Percentiles rank a stretch among this genome's conserved stretches.
These are phyloP conservation scores for Eulemur albifrons DNA, from an alignment of 2,797 vertebrate species.

Conservation along the genomic window DNA sequence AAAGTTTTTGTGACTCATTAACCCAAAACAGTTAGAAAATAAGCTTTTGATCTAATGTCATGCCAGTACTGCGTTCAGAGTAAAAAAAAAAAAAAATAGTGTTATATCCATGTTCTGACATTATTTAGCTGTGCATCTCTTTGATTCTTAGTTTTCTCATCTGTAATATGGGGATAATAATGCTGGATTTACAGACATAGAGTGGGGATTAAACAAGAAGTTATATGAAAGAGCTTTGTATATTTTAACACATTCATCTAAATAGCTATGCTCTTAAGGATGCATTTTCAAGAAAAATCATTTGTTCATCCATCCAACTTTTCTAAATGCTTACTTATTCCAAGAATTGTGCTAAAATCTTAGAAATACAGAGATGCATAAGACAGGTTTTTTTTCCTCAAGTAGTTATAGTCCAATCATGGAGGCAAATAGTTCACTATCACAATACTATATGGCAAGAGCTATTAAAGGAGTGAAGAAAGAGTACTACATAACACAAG, in stretches of 20 bases:
- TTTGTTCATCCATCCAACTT: neutral
- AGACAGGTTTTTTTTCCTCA: neutral
- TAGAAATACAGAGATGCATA: neutral
- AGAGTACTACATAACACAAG: neutral
- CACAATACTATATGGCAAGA: neutral
- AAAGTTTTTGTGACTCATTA: constrained; percentile 27
- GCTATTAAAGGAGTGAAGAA: neutral
- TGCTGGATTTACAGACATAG: neutral
- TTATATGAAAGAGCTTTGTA: neutral
- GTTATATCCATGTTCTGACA: neutral
- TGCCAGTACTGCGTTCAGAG: neutral
- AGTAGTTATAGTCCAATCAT: neutral
- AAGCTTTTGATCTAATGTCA: neutral
- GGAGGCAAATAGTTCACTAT: neutral
- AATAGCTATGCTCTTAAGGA: neutral
- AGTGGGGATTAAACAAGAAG: neutral
- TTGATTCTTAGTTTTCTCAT: constrained; percentile 32
- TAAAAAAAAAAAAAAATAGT: neutral
- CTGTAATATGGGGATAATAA: neutral
- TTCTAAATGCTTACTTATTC: neutral
- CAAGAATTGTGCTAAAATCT: neutral
- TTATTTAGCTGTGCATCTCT: neutral
- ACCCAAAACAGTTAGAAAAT: constrained; percentile 32
- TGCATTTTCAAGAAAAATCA: neutral
- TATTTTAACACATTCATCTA: constrained; percentile 26